Conservation (phyloP, 2,113 vertebrate genomes). For the Onychostruthus taczanowskii region DNA sequence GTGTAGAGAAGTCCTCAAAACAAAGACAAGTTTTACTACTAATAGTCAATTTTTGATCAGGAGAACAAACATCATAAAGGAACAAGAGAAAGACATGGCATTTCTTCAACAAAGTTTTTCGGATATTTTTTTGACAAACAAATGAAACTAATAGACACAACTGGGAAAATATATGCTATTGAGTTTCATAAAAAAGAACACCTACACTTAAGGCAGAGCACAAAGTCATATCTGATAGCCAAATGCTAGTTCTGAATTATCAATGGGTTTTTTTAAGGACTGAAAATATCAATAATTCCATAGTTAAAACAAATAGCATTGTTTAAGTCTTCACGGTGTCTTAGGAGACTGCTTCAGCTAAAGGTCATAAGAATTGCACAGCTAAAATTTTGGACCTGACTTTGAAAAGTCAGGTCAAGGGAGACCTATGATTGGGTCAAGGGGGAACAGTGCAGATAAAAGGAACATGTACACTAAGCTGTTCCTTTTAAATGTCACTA, state of each 20-base stretch:
- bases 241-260: neutral
- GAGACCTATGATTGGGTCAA: neutral
- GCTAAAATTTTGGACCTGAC: neutral
- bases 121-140: neutral
- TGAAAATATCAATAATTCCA: neutral
- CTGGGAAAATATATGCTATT: neutral
- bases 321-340: neutral
- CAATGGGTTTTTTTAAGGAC: neutral
- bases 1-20: neutral
- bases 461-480: neutral
- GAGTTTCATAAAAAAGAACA: neutral
- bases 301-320: neutral
- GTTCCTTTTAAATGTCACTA: conserved; percentile 2
- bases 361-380: neutral
- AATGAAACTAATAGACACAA: neutral
- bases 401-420: neutral
- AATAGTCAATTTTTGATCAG: neutral
- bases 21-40: neutral
- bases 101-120: neutral
- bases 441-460: neutral
- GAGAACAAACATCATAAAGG: neutral
- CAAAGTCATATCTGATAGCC: neutral
- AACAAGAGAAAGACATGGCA: neutral
- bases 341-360: neutral
- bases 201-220: neutral